Base-by-base conservation (phyloP, 37 sponge, comb jelly and placozoan genomes). In the Aplysina aerophoba region DNA sequence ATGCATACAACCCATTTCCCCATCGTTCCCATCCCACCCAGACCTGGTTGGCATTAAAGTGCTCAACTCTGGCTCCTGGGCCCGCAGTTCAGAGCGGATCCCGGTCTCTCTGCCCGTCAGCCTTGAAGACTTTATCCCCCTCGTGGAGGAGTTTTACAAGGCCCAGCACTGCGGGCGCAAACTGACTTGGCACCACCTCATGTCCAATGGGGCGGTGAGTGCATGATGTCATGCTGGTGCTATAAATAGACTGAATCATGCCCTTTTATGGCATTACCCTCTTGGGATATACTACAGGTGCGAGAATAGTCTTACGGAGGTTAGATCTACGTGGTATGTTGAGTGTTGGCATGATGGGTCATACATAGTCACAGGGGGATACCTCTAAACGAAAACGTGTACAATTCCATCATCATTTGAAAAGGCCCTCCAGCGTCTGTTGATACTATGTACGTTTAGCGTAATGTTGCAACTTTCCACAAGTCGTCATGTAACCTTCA, bases 31-130 rank as follows among this genome's bases (percentile, higher is more conserved):
- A 34, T 36, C 5, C 14, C 30, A 28, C 62, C 15, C 87, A 97
- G 97, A 94, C 21, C 81, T 89, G 63, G 90, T 94, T 38, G 94
- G 83, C 30, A 86, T 94, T 31, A 97, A 97, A 87, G 90, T 97
- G 0, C 93, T 97, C 36, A 94, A 94, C 88, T 93, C 95, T 11
- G 97, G 93, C 25, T 95, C 97, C 15, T 97, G 97, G 97, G 85
- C 93, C 0, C 65, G 95, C 62, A 90, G 91, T 79, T 94, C 97
- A 36, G 97, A 97, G 62, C 41, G 93, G 12, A 85, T 92, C 36
- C 90, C 92, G 27, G 97, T 97, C 15, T 92, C 97, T 38, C 80
- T 97, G 13, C 97, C 95, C 11, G 84, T 50, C 3, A 28, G 92
- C 91, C 81, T 97, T 73, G 97, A 94, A 63, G 97, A 97, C 86